Evolutionary conservation across 2,797 vertebrate genomes (phyloP).

Genomic region (Xiphorhynchus erythropygius): DNA sequence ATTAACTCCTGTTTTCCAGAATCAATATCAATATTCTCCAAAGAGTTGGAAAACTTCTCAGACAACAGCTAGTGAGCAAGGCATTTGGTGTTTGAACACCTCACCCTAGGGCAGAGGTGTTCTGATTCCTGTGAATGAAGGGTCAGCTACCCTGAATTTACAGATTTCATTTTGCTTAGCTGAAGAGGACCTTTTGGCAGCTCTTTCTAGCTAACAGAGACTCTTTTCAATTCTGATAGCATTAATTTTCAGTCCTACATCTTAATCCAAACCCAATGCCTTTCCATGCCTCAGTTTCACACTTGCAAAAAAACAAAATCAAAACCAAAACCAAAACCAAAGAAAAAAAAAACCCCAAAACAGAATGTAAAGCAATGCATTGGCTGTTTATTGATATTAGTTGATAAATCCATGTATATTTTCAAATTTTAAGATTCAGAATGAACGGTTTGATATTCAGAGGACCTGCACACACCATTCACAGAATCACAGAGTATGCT

Average conservation of each 20-base stretch:
- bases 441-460: background rate
- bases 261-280: background rate
- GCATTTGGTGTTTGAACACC: background rate
- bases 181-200: background rate
- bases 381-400: background rate
- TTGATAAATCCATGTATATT: background rate
- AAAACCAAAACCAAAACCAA: no score
- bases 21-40: constrained; percentile 59
- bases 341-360: no score
- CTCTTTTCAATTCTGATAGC: background rate
- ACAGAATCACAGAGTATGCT: background rate
- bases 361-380: background rate
- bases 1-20: constrained; percentile 18
- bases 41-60: background rate
- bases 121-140: background rate
- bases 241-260: background rate
- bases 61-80: background rate
- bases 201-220: background rate
- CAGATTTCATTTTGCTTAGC: background rate
- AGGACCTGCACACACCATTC: background rate
- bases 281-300: background rate
- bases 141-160: background rate
- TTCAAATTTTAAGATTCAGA: background rate
- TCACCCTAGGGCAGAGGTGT: background rate
- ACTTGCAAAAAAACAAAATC: background rate